Base-by-base conservation (phyloP, 2,888 invertebrate species). In the Caradrina clavipalpis region DNA sequence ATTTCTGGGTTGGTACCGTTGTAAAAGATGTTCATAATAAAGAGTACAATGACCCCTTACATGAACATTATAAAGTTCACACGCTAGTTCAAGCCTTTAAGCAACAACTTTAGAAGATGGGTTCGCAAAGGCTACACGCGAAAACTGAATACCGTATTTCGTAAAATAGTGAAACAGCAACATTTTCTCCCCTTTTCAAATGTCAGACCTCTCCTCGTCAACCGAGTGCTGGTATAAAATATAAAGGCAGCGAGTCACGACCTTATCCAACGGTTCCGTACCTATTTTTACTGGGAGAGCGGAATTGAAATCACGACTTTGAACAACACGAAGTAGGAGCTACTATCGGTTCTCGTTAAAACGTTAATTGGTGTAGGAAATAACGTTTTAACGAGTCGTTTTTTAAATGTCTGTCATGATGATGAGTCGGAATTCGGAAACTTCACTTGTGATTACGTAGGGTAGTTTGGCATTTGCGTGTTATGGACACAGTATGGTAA, bases 221-320 rank as follows among this genome's bases (percentile, higher is more conserved):
- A 79, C 72, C 75, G 51, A 66, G 54, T 22, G 56, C 26, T n/a
- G 53, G 54, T 62, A 71, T 75, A 64, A 74, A 69, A 78, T 67
- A 63, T 66, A 83, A 72, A 71, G 80, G 77, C 82, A 63, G 69
- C 10, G 26, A 77, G 79, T 77, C 83, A 86, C 87, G 87, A 88
- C 55, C 72, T 69, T 62, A 73, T 74, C 75, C 67, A 87, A 84
- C 79, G 77, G 79, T 80, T 80, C 79, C 70, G 69, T 75, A 78
- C 64, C 69, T 81, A 86, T 87, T 89, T 88, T 86, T 86, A 82
- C 78, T 74, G 63, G 73, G 69, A 69, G 69, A 35, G 60, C 75
- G 64, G 83, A 83, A 88, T 89, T 81, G 80, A 81, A 85, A 85
- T 87, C 87, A 87, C 87, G 87, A 86, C 81, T 69, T 60, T 17